Base-by-base conservation (phyloP, 2,888 invertebrate genomes). In the Rhaphigaster nebulosa region DNA sequence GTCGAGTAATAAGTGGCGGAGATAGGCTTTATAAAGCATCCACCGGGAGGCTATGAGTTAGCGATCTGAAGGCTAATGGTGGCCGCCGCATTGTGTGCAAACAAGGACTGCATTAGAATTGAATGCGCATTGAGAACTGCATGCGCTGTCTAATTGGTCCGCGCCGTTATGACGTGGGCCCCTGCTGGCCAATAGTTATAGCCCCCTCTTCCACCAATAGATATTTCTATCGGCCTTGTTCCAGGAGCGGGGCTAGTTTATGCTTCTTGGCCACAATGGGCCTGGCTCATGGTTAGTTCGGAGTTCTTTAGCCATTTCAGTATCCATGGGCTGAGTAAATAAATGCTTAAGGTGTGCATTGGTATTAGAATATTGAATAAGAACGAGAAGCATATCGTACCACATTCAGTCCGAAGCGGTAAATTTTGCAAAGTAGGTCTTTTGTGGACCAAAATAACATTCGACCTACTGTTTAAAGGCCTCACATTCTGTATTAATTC, bases 91-190 rank as follows among this genome's bases (percentile, higher is more conserved):
- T 80, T 80, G 80, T 80, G 80, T 80, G 80, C 80, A 80, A 80
- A 80, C 80, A 80, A 80, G 80, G 18, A 23, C 80, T 45, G 80
- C 80, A 80, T 80, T 80, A 80, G 80, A 80, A 80, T 80, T 80
- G 80, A 80, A 80, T 80, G 80, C 80, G 80, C 80, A 80, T 80
- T 80, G 80, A 80, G 80, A 80, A 80, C 80, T 80, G 80, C 80
- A 80, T 80, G 80, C 80, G 80, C 80, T 80, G 80, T 80, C 80
- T 80, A 80, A 80, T 80, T 80, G 80, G 80, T 80, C 80, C 80
- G 80, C 80, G 80, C 80, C 80, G 80, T 80, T 80, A 80, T 80
- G 80, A 80, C 80, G 80, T 80, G 80, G 80, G 20, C 4, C 80
- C 38, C 80, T 26, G 41, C 26, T 26, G 41, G 41, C 80, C 80